Evolutionary conservation across 2,113 vertebrate species (phyloP), one percentile per base, ranked within the genome.

Genomic region (Notarius quadriscutis): DNA sequence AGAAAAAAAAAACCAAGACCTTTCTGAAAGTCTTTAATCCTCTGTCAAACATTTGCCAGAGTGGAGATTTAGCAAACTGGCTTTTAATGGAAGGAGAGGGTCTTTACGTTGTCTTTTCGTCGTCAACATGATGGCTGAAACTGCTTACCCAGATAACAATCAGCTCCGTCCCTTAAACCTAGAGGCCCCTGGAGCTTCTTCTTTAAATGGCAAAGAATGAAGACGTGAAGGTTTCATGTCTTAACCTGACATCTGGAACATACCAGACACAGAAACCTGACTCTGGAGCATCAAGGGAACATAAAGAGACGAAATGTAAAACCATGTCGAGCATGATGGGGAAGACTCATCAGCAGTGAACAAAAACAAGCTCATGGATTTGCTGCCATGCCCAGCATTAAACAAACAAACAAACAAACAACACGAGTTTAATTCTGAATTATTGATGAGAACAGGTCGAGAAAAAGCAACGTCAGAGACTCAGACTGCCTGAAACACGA

Each of bases 101-200:
- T 84, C 72, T 75, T 77, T 84, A 80, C 71, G 58, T 22, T 69
- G 34, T 88, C 74, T 81, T 75, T 65, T 7, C n/a, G 22, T 41
- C 34, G 72, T 83, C 53, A 77, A 34, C 58, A 84, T 71, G 69
- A 88, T 41, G 85, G 65, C 85, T 89, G 85, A 86, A 74, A 82
- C 74, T 79, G 85, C 87, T 88, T 85, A 89, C 87, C 58, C 41
- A 57, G 79, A 72, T 87, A 87, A 82, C 83, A 57, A 87, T 90
- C 87, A 85, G 50, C 83, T 17, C 62, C 30, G 80, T 55, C 77
- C 50, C 69, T 83, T 72, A 79, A 89, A 88, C 84, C 75, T 55
- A 7, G 69, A 81, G 86, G 78, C 58, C 85, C 79, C 62, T 53
- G 62, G 17, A 58, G n/a, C 34, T 58, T 53, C 30, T 74, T 20